Percentiles rank a stretch among this genome's conserved stretches.
Conservation (phyloP, 2,797 vertebrate species). For the Buceros bicornis region DNA sequence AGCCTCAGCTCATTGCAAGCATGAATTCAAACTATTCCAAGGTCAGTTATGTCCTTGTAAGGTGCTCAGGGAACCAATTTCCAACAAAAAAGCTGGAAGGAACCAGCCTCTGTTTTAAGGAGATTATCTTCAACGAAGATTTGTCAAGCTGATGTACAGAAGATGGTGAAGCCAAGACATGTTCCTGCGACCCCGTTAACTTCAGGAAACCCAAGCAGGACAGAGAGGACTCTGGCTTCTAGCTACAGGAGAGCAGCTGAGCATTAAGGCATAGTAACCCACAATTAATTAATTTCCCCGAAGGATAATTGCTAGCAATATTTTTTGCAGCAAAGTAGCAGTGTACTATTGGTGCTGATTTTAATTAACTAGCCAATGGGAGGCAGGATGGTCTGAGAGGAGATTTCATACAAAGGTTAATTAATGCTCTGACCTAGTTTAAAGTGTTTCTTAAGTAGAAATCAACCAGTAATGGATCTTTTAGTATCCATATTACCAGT, state of each 20-base stretch:
- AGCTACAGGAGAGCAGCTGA: constrained; percentile 2
- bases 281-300: background rate
- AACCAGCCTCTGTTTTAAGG: constrained; percentile 6
- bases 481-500: background rate
- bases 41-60: background rate
- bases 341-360: constrained; percentile 15
- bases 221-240: background rate
- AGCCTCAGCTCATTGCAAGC: background rate
- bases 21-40: background rate
- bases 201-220: constrained; percentile 14
- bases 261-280: background rate
- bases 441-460: constrained; percentile 34
- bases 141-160: background rate
- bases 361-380: constrained; percentile 56
- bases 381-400: background rate
- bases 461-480: background rate
- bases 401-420: constrained; percentile 40
- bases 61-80: background rate
- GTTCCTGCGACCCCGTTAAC: constrained; percentile 15
- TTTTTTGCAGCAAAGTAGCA: background rate
- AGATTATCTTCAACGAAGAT: background rate
- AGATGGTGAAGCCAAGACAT: background rate
- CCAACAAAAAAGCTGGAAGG: background rate
- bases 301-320: background rate
- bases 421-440: constrained; percentile 43